Base-by-base conservation (phyloP, 2,113 vertebrate genomes). In the Amphiprion ocellaris region DNA sequence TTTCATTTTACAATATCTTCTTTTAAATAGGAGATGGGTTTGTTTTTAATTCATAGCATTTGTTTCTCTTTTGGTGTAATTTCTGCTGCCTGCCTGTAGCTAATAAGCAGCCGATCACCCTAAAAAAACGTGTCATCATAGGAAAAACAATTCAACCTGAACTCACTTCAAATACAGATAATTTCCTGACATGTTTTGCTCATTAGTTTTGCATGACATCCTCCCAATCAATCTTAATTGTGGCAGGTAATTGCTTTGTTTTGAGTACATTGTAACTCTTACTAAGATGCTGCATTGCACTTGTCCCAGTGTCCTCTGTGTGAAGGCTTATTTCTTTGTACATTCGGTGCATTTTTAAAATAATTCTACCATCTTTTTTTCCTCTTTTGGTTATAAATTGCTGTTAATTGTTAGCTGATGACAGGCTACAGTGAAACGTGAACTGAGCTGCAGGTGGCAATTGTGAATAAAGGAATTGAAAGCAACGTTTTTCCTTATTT, bases 381-480 rank as follows among this genome's bases (percentile, higher is more conserved):
- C 46, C 16, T 37, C 6, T 72, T 66, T 68, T 56, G 37, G 67
- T 77, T 58, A 61, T 77, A 55, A 76, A 75, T 76, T 82, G 77
- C 61, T 77, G 33, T 81, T 78, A 79, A 77, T 75, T 73, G 52
- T 79, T 60, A 55, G 74, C 81, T 54, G 70, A 24, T 26, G 47
- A 55, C 66, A 37, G 72, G 68, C 52, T 69, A 65, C 60, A 78
- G 21, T 81, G 66, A 82, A 80, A 68, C 58, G 10, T 77, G 70
- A 82, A 71, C 58, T 73, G 55, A 78, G 72, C 81, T 76, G 64
- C 76, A 82, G 79, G 66, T 86, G 81, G 59, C 65, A 70, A 83
- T 78, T 82, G 62, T 87, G 78, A 88, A 93, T 90, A 90, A 93
- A 91, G 62, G 55, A 60, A 30, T 76, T 10, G 71, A 64, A 81